Conservation (phyloP, 2,888 invertebrate genomes). For the Campoplex nolae region DNA sequence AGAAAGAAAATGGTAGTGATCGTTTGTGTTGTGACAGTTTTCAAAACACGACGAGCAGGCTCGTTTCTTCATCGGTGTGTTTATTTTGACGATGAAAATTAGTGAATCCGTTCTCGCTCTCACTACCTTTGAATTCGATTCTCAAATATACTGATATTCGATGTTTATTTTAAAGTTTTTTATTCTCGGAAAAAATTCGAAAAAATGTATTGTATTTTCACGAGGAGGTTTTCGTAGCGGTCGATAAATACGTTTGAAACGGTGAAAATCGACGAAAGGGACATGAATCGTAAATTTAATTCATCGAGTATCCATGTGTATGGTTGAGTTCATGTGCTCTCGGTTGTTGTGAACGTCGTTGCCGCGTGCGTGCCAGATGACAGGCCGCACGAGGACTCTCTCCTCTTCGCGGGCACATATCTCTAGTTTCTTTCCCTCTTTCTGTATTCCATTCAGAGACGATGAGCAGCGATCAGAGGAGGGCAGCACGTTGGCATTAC, state of each 20-base stretch:
- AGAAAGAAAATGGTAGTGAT: not conserved
- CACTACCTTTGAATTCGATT: not conserved
- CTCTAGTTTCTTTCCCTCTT: not conserved
- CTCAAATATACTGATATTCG: not conserved
- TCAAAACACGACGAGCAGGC: not conserved
- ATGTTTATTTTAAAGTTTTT: not conserved
- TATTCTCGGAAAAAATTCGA: not conserved
- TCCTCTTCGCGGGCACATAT: not conserved
- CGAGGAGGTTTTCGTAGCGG: too few species aligned
- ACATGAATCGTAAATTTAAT: conserved; percentile 55
- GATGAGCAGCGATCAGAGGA: conserved; percentile 61
- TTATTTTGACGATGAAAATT: not conserved
- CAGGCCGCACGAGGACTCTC: conserved; percentile 69
- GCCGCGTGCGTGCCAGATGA: conserved; percentile 71
- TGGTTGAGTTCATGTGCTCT: conserved; percentile 6
- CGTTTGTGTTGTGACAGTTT: not conserved
- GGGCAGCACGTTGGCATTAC: conserved; percentile 47
- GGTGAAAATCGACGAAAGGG: not conserved
- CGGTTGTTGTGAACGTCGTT: conserved; percentile 47
- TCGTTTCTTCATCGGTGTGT: not conserved
- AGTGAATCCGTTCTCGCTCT: not conserved
- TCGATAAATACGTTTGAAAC: not conserved
- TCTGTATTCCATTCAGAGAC: not conserved
- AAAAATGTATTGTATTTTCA: not conserved
- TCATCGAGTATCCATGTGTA: conserved; percentile 47